phyloP scores from a whole-genome alignment of 2,888 invertebrate genomes.

The Dicyrtomina minuta region DNA sequence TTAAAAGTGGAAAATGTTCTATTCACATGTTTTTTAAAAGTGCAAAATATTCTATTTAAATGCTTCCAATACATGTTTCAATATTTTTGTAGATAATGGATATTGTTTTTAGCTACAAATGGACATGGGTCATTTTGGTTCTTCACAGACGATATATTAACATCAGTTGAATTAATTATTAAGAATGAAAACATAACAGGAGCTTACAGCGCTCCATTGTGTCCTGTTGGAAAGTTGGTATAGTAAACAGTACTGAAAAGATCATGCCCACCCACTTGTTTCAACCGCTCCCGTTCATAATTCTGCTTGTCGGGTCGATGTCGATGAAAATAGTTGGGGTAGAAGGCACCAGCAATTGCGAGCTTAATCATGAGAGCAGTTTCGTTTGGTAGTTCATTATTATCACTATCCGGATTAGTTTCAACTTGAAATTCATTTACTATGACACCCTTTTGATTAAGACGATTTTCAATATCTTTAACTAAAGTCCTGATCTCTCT shows the following conservation, averaged over 20 bases:
- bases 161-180: too few relatives aligned
- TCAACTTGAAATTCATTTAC: slow-evolving; percentile 9
- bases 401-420: slow-evolving; percentile 16
- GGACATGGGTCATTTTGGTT: too few relatives aligned
- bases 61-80: too few relatives aligned
- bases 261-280: slow-evolving; percentile 70
- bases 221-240: slow-evolving; percentile 60
- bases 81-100: too few relatives aligned
- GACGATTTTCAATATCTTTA: slow-evolving; percentile 68
- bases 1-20: too few relatives aligned
- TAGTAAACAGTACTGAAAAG: slow-evolving; percentile 74
- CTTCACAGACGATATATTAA: too few relatives aligned
- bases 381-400: slow-evolving; percentile 43
- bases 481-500: slow-evolving; percentile 72
- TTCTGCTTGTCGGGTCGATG: slow-evolving; percentile 60
- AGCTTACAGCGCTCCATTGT: slow-evolving; percentile 69
- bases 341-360: slow-evolving; percentile 81
- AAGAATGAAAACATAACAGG: not conserved
- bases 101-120: too few relatives aligned
- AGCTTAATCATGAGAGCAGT: slow-evolving; percentile 58
- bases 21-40: too few relatives aligned
- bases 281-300: slow-evolving; percentile 69
- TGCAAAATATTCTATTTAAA: too few relatives aligned
- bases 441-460: slow-evolving; percentile 64
- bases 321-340: slow-evolving; percentile 83